Evolutionary conservation across 2,888 invertebrate genomes (phyloP).

Genomic region (Eupithecia pulchellata): DNA sequence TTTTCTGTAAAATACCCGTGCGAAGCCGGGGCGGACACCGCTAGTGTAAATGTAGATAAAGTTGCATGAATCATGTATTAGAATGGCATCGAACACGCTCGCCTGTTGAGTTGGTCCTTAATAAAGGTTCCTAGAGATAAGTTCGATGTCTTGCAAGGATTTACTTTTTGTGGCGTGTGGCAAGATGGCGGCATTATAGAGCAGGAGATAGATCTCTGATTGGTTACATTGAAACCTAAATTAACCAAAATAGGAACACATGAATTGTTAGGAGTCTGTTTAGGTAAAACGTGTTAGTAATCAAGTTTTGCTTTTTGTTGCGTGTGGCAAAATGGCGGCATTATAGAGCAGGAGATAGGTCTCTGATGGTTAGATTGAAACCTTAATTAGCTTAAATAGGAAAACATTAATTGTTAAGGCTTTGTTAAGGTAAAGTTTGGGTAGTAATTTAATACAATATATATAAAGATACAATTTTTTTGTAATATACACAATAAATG

Average conservation of each 20-base stretch:
- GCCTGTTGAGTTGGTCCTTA: not conserved
- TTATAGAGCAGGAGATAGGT: constrained; percentile 22
- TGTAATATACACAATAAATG: too few species aligned
- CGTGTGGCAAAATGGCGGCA: constrained; percentile 35
- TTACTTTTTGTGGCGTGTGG: constrained; percentile 35
- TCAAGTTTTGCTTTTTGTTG: too few species aligned
- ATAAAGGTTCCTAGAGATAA: constrained; percentile 23
- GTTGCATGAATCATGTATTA: not conserved
- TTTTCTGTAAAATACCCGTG: too few species aligned
- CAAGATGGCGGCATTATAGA: constrained; percentile 35
- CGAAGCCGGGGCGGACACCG: too few species aligned
- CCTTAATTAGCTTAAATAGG: too few species aligned
- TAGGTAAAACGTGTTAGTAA: too few species aligned
- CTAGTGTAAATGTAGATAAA: not conserved
- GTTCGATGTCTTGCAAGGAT: constrained; percentile 35
- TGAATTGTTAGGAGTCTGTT: too few species aligned
- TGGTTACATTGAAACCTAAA: not conserved
- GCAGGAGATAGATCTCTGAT: constrained; percentile 10
- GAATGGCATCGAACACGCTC: not conserved
- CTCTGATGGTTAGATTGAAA: too few species aligned
- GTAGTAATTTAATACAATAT: too few species aligned
- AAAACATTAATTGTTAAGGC: too few species aligned
- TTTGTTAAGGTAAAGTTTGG: too few species aligned
- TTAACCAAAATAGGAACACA: not conserved
- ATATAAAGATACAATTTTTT: too few species aligned